phyloP scores from a whole-genome alignment of 2,888 invertebrate species.

The Trachelus tabidus region DNA sequence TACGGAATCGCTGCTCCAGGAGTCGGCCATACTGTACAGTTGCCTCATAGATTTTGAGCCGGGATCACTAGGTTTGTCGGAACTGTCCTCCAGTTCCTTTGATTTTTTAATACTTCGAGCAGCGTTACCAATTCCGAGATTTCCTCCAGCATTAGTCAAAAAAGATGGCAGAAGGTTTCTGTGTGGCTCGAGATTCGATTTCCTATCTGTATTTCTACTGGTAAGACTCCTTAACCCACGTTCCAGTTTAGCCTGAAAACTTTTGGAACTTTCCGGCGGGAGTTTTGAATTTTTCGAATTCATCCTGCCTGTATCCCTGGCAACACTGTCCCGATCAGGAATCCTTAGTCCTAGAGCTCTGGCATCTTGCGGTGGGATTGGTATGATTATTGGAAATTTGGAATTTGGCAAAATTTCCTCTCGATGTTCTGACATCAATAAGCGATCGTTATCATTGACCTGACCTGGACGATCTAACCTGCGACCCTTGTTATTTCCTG shows the following conservation, averaged over 20 bases:
- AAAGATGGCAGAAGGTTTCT: constrained; percentile 12
- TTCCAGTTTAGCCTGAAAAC: constrained; percentile 37
- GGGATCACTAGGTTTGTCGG: constrained; percentile 26
- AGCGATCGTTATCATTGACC: constrained; percentile 5
- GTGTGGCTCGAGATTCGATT: constrained; percentile 8
- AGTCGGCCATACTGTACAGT: constrained; percentile 47
- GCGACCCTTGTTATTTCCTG: constrained; percentile 6
- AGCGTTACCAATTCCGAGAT: constrained; percentile 5
- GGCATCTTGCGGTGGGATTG: constrained; percentile 21
- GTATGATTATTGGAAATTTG: constrained; percentile 20
- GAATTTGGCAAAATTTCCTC: constrained; percentile 16
- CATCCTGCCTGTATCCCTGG: constrained; percentile 3
- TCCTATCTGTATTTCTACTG: constrained; percentile 18
- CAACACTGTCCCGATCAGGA: background rate
- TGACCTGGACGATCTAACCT: constrained; percentile 19
- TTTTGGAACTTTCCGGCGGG: constrained; percentile 22
- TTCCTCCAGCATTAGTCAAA: constrained; percentile 13
- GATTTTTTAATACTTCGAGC: background rate
- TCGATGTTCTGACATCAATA: constrained; percentile 15
- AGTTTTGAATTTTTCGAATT: constrained; percentile 4
- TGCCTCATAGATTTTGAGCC: constrained; percentile 42
- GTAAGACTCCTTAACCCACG: constrained; percentile 33
- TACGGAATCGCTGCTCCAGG: constrained; percentile 52
- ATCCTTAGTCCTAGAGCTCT: constrained; percentile 24
- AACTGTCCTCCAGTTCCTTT: constrained; percentile 21